These are phyloP conservation scores for Psammodynastes pulverulentus DNA, from an alignment of 2,113 vertebrate genomes.

Conservation along the genomic window DNA sequence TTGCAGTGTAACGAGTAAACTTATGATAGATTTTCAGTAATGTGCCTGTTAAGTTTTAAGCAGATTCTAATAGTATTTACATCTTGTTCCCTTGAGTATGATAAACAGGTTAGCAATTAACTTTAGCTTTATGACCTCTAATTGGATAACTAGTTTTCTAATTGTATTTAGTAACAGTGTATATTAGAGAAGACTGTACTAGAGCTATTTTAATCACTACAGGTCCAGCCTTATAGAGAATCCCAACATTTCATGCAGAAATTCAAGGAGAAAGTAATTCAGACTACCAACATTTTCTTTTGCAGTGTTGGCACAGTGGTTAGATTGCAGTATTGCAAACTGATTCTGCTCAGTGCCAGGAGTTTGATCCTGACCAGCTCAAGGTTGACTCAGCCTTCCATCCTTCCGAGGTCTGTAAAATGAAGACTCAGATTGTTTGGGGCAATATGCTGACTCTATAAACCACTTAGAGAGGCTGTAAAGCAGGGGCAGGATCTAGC, in stretches of 20 bases:
- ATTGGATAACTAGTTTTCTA: slow-evolving; percentile 66
- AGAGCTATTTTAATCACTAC: slow-evolving; percentile 41
- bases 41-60: slow-evolving; percentile 52
- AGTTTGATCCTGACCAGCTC: too few relatives aligned
- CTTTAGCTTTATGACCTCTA: slow-evolving; percentile 61
- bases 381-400: too few relatives aligned
- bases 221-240: neutral
- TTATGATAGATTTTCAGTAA: slow-evolving; percentile 50
- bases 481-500: too few relatives aligned
- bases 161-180: slow-evolving; percentile 61
- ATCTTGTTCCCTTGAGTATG: slow-evolving; percentile 61
- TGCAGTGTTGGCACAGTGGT: neutral
- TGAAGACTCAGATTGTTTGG: too few relatives aligned
- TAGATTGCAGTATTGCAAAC: too few relatives aligned
- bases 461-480: too few relatives aligned
- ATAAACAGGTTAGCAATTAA: slow-evolving; percentile 71
- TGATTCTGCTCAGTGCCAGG: too few relatives aligned
- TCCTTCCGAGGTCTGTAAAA: too few relatives aligned
- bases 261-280: neutral
- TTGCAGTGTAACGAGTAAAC: slow-evolving; percentile 26
- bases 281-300: neutral
- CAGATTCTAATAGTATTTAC: slow-evolving; percentile 59
- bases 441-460: too few relatives aligned
- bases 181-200: slow-evolving; percentile 53
- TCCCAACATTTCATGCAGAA: slow-evolving; percentile 18